phyloP scores from a whole-genome alignment of 1,140 invertebrate species.

The Drosophila pruinosa region DNA sequence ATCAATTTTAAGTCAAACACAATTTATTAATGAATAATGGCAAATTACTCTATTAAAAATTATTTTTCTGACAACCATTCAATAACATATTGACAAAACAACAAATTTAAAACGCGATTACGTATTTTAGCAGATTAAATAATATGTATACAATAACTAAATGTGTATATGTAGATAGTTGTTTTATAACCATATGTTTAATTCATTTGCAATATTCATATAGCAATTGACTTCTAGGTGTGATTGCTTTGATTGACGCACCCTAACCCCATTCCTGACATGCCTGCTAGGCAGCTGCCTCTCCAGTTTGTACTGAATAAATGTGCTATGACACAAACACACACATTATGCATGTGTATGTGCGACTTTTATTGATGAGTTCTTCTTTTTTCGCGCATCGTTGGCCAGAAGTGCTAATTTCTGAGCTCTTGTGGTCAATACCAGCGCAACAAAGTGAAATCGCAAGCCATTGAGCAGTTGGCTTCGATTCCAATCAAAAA shows the following conservation, averaged over 20 bases:
- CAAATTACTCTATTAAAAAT: no score
- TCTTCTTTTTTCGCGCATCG: slow-evolving; percentile 28
- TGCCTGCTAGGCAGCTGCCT: slow-evolving; percentile 19
- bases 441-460: slow-evolving; percentile 67
- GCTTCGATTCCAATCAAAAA: slow-evolving; percentile 18
- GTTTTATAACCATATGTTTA: neutral
- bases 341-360: slow-evolving; percentile 40
- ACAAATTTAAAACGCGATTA: neutral
- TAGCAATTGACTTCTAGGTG: neutral
- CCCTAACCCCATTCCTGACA: slow-evolving; percentile 68
- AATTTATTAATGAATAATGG: no score
- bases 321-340: slow-evolving; percentile 4
- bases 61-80: no score
- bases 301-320: slow-evolving; percentile 14
- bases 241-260: slow-evolving; percentile 27
- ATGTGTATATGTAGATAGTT: neutral
- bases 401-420: slow-evolving; percentile 67
- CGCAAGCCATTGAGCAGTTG: slow-evolving; percentile 42
- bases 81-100: neutral
- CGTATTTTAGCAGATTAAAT: neutral
- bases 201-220: neutral
- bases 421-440: slow-evolving; percentile 30
- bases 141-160: neutral
- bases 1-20: neutral
- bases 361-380: slow-evolving; percentile 55